These are phyloP conservation scores for Thunnus thynnus DNA, from an alignment of 2,113 vertebrate species.

Conservation along the genomic window DNA sequence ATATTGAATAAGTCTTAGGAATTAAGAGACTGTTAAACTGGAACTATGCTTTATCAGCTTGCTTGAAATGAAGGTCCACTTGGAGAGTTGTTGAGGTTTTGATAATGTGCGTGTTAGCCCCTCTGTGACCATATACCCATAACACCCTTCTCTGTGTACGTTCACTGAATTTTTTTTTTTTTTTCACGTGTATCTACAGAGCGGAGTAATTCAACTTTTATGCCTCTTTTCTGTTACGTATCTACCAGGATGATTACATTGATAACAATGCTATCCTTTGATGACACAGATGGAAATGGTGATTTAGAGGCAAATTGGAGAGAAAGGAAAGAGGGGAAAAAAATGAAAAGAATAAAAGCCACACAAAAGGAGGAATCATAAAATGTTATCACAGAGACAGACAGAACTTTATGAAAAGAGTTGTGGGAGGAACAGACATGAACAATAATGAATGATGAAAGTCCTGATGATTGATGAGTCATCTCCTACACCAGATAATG, in stretches of 20 bases:
- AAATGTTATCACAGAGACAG: slow-evolving; percentile 21
- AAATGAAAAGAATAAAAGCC: neutral
- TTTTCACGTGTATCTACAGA: too few species aligned
- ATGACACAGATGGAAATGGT: slow-evolving; percentile 19
- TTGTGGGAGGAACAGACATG: slow-evolving; percentile 42
- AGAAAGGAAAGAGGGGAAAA: too few species aligned
- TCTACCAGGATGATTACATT: neutral
- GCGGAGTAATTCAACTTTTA: too few species aligned
- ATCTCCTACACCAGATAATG: slow-evolving; percentile 58
- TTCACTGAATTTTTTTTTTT: too few species aligned
- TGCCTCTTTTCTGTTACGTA: neutral
- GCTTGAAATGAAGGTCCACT: too few species aligned
- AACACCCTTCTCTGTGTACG: too few species aligned
- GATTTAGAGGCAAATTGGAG: slow-evolving; percentile 21
- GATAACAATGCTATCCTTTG: neutral
- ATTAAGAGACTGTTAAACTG: neutral
- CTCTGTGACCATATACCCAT: too few species aligned
- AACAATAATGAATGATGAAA: slow-evolving; percentile 59
- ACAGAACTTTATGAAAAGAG: slow-evolving; percentile 46
- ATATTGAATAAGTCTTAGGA: neutral
- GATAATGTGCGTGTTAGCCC: too few species aligned
- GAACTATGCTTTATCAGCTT: too few species aligned
- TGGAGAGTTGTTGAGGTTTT: too few species aligned
- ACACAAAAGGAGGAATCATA: slow-evolving; percentile 6
- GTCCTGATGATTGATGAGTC: slow-evolving; percentile 63